phyloP scores from a whole-genome alignment of 2,888 invertebrate genomes.

The Chaetogeoica ovagalla region DNA sequence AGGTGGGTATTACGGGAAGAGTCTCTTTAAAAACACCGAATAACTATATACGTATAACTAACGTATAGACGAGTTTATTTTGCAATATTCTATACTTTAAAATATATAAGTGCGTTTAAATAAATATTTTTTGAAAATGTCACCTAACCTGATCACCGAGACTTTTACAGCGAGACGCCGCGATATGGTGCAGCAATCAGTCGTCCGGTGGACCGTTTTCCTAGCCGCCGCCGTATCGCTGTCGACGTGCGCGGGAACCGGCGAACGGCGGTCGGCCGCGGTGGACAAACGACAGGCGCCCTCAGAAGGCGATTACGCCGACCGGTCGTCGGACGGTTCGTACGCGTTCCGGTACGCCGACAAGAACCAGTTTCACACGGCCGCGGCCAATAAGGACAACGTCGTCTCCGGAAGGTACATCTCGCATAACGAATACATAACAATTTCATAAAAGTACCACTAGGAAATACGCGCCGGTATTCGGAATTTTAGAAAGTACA shows the following conservation, averaged over 20 bases:
- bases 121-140: too few species aligned
- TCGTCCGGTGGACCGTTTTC: neutral
- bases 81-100: too few species aligned
- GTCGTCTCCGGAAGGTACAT: constrained; percentile 63
- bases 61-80: too few species aligned
- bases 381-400: constrained; percentile 68
- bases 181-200: neutral
- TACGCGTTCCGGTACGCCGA: constrained; percentile 75
- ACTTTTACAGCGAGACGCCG: neutral
- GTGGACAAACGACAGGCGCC: constrained; percentile 39
- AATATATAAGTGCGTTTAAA: too few species aligned
- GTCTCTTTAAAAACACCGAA: too few species aligned
- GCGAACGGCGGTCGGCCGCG: neutral
- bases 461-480: too few species aligned
- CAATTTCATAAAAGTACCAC: too few species aligned
- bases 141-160: neutral
- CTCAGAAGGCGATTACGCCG: constrained; percentile 55
- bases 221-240: neutral
- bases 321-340: constrained; percentile 67
- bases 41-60: too few species aligned
- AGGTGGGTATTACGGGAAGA: too few species aligned
- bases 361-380: constrained; percentile 72
- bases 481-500: too few species aligned
- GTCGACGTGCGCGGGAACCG: neutral
- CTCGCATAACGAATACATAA: constrained; percentile 9